Evolutionary conservation across 2,888 invertebrate genomes (phyloP).

Genomic region (Xylota sylvarum): DNA sequence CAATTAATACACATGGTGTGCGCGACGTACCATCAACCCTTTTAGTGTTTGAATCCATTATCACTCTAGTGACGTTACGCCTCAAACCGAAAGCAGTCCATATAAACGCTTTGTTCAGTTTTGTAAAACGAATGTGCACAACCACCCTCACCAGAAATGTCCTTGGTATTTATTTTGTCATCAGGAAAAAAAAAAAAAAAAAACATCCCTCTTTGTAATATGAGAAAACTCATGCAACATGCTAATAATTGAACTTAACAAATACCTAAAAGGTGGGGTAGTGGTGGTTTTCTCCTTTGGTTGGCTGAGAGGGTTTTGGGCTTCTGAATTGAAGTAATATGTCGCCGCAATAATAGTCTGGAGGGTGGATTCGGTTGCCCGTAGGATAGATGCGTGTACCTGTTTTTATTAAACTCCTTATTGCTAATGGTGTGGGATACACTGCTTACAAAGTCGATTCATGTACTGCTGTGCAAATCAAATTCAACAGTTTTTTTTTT

Average conservation of each 20-base stretch:
- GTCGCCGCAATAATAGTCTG: slow-evolving; percentile 71
- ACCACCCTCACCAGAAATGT: slow-evolving; percentile 48
- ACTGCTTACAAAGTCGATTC: slow-evolving; percentile 26
- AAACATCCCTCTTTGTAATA: slow-evolving; percentile 70
- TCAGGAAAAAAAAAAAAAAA: too few relatives aligned
- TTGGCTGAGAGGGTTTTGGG: slow-evolving; percentile 54
- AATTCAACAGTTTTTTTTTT: too few relatives aligned
- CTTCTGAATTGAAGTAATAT: slow-evolving; percentile 69
- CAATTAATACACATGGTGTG: slow-evolving; percentile 74
- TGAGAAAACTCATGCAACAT: slow-evolving; percentile 75
- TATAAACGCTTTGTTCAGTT: slow-evolving; percentile 71
- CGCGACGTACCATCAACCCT: slow-evolving; percentile 75
- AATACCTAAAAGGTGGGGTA: slow-evolving; percentile 47
- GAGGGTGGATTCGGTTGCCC: slow-evolving; percentile 26
- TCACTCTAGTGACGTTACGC: slow-evolving; percentile 75
- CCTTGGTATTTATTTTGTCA: slow-evolving; percentile 75
- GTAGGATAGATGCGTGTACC: slow-evolving; percentile 29
- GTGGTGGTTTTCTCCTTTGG: slow-evolving; percentile 63
- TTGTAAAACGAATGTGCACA: slow-evolving; percentile 62
- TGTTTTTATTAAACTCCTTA: slow-evolving; percentile 28
- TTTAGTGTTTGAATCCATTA: slow-evolving; percentile 77
- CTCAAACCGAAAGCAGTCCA: slow-evolving; percentile 63
- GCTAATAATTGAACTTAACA: slow-evolving; percentile 77
- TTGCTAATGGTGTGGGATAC: slow-evolving; percentile 7
- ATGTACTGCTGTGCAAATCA: too few relatives aligned